Conservation (phyloP, 2,888 invertebrate species). For the Habrosyne pyritoides region DNA sequence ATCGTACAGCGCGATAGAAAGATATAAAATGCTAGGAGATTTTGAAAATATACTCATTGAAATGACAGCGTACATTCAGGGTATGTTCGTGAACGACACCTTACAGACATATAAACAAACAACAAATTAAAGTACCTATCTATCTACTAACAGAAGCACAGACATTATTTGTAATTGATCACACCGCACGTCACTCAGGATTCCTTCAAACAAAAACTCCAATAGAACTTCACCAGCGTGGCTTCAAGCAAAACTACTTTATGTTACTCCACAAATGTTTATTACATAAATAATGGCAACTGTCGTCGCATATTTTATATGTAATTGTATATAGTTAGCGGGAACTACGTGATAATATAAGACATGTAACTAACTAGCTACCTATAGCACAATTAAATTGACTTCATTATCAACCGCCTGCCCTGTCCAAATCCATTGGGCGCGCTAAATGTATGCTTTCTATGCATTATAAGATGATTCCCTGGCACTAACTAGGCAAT, state of each 20-base stretch:
- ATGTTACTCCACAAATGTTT: conserved; percentile 22
- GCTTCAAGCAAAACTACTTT: conserved; percentile 25
- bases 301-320: conserved; percentile 3
- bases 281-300: conserved; percentile 14
- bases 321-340: conserved; percentile 2
- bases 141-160: conserved; percentile 17
- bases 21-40: too few relatives aligned
- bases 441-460: too few relatives aligned
- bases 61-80: too few relatives aligned
- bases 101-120: conserved; percentile 4
- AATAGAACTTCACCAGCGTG: conserved; percentile 17
- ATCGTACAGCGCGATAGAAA: too few relatives aligned
- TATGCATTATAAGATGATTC: too few relatives aligned
- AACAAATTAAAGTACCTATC: conserved; percentile 11
- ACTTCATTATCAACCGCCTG: too few relatives aligned
- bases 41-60: too few relatives aligned
- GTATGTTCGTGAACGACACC: neutral
- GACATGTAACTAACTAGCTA: neutral
- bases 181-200: conserved; percentile 24
- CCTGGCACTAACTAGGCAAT: too few relatives aligned
- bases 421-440: too few relatives aligned
- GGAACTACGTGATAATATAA: conserved; percentile 1
- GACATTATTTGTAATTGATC: conserved; percentile 36
- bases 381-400: neutral
- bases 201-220: conserved; percentile 31